A percentile compares a stretch with the other conserved stretches of the same genome.
These are phyloP conservation scores for Ictalurus furcatus DNA, from an alignment of 2,113 vertebrate species.

Conservation along the genomic window DNA sequence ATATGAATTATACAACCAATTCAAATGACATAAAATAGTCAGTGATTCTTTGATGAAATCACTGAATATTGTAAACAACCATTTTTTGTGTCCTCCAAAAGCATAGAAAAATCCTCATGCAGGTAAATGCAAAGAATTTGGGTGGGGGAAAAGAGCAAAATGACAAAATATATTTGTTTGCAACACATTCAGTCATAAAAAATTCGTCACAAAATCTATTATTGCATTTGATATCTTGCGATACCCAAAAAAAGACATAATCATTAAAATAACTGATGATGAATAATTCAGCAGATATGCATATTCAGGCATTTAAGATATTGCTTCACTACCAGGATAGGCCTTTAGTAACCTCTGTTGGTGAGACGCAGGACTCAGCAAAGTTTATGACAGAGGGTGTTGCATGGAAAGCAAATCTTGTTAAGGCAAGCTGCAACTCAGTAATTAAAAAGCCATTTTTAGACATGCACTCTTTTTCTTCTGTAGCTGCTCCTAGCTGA, in stretches of 20 bases:
- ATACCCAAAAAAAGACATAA: not conserved
- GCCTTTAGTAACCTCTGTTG: not conserved
- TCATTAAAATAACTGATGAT: not conserved
- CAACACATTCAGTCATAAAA: constrained; percentile 46
- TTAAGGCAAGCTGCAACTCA: constrained; percentile 37
- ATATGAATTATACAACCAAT: constrained; percentile 28
- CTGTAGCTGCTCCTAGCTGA: constrained; percentile 6
- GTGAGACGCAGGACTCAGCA: constrained; percentile 19
- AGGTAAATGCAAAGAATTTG: constrained; percentile 36
- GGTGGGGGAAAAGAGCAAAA: not conserved
- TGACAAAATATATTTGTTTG: not conserved
- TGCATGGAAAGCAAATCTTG: constrained; percentile 40
- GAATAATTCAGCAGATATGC: not conserved
- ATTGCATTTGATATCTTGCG: not conserved
- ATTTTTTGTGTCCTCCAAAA: constrained; percentile 24
- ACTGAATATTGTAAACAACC: constrained; percentile 25
- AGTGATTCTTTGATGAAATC: constrained; percentile 25
- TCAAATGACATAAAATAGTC: constrained; percentile 44
- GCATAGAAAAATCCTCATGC: constrained; percentile 43
- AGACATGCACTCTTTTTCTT: constrained; percentile 42
- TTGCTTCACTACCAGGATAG: not conserved
- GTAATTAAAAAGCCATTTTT: constrained; percentile 39
- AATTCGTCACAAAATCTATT: not conserved
- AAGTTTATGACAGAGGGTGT: constrained; percentile 55
- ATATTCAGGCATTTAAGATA: constrained; percentile 11